A percentile compares a stretch with the other conserved stretches of the same genome.
Conservation (phyloP, 2,797 vertebrate genomes). For the Aldrovandia affinis region DNA sequence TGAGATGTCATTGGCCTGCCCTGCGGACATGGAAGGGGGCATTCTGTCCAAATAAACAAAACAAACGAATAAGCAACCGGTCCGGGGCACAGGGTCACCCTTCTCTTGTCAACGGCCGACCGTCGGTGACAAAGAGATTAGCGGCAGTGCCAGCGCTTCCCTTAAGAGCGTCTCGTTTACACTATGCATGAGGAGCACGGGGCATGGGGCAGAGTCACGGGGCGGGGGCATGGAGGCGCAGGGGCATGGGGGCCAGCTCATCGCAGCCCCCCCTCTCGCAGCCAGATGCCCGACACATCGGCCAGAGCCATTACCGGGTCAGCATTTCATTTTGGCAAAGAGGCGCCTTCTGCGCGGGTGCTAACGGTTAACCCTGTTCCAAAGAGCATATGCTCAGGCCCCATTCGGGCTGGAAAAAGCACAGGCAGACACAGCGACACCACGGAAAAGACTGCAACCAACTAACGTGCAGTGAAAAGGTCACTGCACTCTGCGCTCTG, state of each 20-base stretch:
- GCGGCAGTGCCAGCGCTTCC: not conserved
- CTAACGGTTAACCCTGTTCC: not conserved
- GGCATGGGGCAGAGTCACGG: no score
- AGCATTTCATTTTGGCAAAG: no score
- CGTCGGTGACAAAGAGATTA: not conserved
- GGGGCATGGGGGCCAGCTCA: not conserved
- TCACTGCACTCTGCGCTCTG: no score
- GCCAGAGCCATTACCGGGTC: slow-evolving; percentile 15
- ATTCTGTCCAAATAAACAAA: not conserved
- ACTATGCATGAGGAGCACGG: not conserved
- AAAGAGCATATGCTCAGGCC: not conserved
- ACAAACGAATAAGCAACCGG: not conserved
- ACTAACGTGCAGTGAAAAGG: no score
- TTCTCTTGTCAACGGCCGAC: not conserved
- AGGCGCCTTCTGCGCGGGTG: not conserved
- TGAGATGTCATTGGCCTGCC: not conserved
- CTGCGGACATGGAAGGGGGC: not conserved
- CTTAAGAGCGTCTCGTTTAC: not conserved
- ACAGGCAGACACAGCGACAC: not conserved
- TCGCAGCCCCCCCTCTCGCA: not conserved
- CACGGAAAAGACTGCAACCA: no score
- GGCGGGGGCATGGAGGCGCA: not conserved
- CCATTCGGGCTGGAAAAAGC: not conserved
- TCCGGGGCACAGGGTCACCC: not conserved
- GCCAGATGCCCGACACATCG: not conserved